Evolutionary conservation across 2,113 vertebrate genomes (phyloP).

Genomic region (Rhea americana): DNA sequence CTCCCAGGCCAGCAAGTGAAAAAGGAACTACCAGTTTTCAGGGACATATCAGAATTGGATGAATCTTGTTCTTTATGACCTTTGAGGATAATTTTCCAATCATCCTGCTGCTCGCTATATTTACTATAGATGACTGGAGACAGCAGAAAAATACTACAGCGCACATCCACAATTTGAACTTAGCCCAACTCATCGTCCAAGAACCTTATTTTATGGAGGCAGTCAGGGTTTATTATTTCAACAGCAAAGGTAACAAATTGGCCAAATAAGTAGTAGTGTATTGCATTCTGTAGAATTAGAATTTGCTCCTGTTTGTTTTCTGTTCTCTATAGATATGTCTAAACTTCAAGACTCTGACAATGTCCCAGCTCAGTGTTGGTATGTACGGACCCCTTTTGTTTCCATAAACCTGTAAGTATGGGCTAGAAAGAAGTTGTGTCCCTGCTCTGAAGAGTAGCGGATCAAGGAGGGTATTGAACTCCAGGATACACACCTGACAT

Average conservation of each 20-base stretch:
- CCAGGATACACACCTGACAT: background rate
- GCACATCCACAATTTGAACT: background rate
- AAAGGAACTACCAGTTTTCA: constrained; percentile 20
- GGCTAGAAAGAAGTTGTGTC: background rate
- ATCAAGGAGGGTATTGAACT: background rate
- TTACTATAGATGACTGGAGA: constrained; percentile 13
- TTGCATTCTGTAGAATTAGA: background rate
- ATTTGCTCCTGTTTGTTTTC: background rate
- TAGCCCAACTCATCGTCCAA: background rate
- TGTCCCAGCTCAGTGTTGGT: background rate
- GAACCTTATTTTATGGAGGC: background rate
- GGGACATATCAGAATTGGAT: background rate
- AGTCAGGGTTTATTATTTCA: constrained; percentile 10
- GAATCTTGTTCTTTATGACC: constrained; percentile 16
- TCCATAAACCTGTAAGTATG: background rate
- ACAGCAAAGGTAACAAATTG: constrained; percentile 24
- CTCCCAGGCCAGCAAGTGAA: background rate
- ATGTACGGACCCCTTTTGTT: background rate
- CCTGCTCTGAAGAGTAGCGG: background rate
- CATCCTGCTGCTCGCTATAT: constrained; percentile 15
- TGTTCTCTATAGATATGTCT: background rate
- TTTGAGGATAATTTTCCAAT: constrained; percentile 23
- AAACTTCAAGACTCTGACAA: background rate
- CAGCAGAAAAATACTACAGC: background rate
- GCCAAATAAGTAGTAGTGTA: background rate